Evolutionary conservation across 1,140 invertebrate genomes (phyloP), one percentile per base, ranked within the genome.

Genomic region (Trachymyrmex septentrionalis): DNA sequence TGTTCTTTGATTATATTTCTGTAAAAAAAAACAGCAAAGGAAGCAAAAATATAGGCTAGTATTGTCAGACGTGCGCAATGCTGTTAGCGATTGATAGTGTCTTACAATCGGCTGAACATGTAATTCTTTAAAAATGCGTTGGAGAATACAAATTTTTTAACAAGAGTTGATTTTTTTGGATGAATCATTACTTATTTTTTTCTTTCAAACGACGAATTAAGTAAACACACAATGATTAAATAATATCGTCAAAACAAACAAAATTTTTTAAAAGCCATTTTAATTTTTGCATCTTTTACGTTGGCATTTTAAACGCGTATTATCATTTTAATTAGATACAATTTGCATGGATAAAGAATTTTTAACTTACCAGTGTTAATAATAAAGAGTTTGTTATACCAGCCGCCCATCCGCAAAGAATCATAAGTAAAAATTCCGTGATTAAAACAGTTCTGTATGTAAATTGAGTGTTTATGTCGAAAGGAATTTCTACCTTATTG

Each of bases 371-470:
- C 21, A 82, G 27, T 38, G 27, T 57, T 19, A 81, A 69, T 38
- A 82, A 3, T 21, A 82, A 82, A 27, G 50, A 57, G 5, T 69
- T 81, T 69, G 53, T 72, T 71, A 72, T 59, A n/a, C 67, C 53
- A 27, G 66, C 34, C 24, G 30, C 34, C 78, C 78, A 82, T 3
- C 1, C 16, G 21, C 34, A 72, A 24, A 72, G 50, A 14, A 59
- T 9, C 78, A 81, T 16, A 48, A 21, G 9, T 0, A 78, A 53
- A 50, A 78, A 71, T 38, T 57, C n/a, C 5, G 6, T 0, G 2
- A 71, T 71, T 71, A 71, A 81, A 44, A 71, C 6, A 2, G 16
- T 21, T 80, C 44, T 78, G 19, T 78, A 78, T 2, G 1, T 34
- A 4, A 14, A n/a, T 10, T 55, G 27, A 4, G 61, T 67, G 2